These are phyloP conservation scores for Pachliopta kotzebuea DNA, from an alignment of 2,888 invertebrate genomes.

Conservation along the genomic window DNA sequence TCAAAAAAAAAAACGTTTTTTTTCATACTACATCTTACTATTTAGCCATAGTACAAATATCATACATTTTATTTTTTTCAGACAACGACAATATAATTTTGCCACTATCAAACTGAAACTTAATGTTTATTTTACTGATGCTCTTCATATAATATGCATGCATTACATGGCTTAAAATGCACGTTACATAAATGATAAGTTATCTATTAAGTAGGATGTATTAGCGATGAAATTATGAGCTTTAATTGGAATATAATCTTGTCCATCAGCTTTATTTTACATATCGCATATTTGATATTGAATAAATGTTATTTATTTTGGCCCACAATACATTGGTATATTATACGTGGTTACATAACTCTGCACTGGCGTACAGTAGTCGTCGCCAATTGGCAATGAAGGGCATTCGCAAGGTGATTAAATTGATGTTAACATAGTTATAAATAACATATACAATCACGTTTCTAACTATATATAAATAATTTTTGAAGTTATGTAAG, in stretches of 20 bases:
- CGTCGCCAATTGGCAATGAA: constrained; percentile 18
- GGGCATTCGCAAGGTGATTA: constrained; percentile 19
- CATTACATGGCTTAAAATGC: background rate
- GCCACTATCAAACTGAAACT: too few relatives aligned
- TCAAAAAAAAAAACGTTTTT: too few relatives aligned
- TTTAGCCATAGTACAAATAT: too few relatives aligned
- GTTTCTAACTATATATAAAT: too few relatives aligned
- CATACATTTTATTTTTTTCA: too few relatives aligned
- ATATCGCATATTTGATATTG: background rate
- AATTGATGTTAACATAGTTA: constrained; percentile 5
- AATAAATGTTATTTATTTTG: background rate
- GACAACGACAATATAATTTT: too few relatives aligned
- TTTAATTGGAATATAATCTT: constrained; percentile 1
- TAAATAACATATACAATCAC: constrained; percentile 1
- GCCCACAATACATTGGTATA: background rate
- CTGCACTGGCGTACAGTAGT: constrained; percentile 8
- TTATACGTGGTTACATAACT: constrained; percentile 6
- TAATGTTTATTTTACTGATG: too few relatives aligned
- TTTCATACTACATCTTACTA: too few relatives aligned
- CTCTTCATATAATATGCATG: too few relatives aligned
- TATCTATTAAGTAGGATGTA: background rate
- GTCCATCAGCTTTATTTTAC: background rate
- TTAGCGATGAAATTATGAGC: background rate
- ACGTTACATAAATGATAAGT: background rate
- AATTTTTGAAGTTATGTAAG: too few relatives aligned